Percentiles rank a stretch among this genome's conserved stretches.
phyloP scores from a whole-genome alignment of 1,140 invertebrate species.

The Calephelis nemesis region DNA sequence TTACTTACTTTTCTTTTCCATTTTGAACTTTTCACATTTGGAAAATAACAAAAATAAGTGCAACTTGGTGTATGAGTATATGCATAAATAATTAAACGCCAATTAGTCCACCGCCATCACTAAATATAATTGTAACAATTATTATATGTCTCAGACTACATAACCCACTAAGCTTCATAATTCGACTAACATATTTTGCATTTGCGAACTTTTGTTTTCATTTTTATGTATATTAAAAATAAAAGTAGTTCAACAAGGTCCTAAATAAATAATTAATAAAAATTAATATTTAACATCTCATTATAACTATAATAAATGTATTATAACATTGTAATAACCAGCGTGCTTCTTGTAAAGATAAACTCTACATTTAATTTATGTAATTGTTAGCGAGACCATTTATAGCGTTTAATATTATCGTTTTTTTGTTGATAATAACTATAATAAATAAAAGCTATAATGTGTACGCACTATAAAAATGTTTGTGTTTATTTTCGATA shows the following conservation, averaged over 20 bases:
- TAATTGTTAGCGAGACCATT: too few relatives aligned
- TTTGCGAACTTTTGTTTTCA: slow-evolving; percentile 3
- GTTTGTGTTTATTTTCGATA: background rate
- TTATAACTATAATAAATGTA: too few relatives aligned
- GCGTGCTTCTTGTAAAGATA: too few relatives aligned
- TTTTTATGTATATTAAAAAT: background rate
- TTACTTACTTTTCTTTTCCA: too few relatives aligned
- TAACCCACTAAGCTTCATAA: background rate
- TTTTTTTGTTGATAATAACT: too few relatives aligned
- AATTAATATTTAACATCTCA: too few relatives aligned
- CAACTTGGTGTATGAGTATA: background rate
- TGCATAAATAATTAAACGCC: background rate
- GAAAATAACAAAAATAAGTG: too few relatives aligned
- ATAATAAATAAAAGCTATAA: background rate
- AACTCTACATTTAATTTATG: too few relatives aligned
- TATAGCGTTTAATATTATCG: too few relatives aligned
- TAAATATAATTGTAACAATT: slow-evolving; percentile 1
- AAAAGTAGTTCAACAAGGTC: background rate
- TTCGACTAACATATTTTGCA: background rate
- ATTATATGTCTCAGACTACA: background rate
- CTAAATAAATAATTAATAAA: too few relatives aligned
- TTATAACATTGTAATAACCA: too few relatives aligned
- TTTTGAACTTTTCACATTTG: too few relatives aligned
- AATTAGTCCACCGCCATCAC: background rate
- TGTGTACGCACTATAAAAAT: background rate